A percentile compares a stretch with the other conserved stretches of the same genome.
These are phyloP conservation scores for Umimayanthus kanabou DNA, from an alignment of 92 coral and sea anemone genomes.

Conservation along the genomic window DNA sequence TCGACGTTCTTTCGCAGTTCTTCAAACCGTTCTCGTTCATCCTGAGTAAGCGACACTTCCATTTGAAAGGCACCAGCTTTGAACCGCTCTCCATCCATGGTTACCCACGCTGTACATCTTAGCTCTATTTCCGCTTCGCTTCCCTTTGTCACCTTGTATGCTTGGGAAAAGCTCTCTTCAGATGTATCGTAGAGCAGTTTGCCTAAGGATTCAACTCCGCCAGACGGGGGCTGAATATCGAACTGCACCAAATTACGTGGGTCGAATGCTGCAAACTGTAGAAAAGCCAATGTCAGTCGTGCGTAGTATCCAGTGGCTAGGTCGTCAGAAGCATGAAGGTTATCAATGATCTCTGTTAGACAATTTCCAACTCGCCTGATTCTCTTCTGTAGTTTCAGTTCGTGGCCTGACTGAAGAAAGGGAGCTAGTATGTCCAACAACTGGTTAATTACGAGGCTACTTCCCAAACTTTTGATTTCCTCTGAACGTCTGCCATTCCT, in stretches of 20 bases:
- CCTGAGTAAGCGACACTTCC: not conserved
- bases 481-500: not conserved
- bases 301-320: not conserved
- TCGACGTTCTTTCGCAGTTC: not conserved
- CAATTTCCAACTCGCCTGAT: not conserved
- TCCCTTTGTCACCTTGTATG: not conserved
- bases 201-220: not conserved
- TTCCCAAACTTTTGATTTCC: not conserved
- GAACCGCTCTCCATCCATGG: not conserved
- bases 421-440: not conserved
- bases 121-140: not conserved
- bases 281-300: not conserved
- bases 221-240: not conserved
- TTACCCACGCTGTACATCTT: not conserved
- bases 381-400: not conserved
- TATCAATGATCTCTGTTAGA: not conserved
- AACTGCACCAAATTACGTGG: not conserved
- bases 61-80: not conserved
- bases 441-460: not conserved
- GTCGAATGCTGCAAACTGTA: not conserved
- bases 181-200: not conserved
- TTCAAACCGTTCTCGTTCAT: not conserved
- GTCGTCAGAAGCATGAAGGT: not conserved
- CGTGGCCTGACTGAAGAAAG: not conserved
- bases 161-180: not conserved